A percentile compares a stretch with the other conserved stretches of the same genome.
Evolutionary conservation across 2,888 invertebrate genomes (phyloP).

Genomic region (Omphaloscelis lunosa): DNA sequence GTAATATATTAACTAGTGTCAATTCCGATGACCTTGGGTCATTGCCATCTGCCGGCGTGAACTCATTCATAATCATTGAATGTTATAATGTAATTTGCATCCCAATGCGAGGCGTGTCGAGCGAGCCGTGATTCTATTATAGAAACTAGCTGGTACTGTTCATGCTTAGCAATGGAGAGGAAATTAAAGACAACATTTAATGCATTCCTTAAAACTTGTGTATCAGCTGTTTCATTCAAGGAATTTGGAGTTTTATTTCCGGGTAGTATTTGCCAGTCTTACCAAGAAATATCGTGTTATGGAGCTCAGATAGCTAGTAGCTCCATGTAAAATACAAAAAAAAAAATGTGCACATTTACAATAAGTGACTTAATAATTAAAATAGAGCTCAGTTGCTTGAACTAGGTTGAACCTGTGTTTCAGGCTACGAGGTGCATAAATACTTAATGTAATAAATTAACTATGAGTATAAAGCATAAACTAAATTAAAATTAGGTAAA

Average conservation of each 20-base stretch:
- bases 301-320: too few relatives aligned
- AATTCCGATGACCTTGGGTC: slow-evolving; percentile 74
- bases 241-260: neutral
- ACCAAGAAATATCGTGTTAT: neutral
- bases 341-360: too few relatives aligned
- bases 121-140: slow-evolving; percentile 70
- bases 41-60: slow-evolving; percentile 72
- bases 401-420: too few relatives aligned
- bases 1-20: slow-evolving; percentile 64
- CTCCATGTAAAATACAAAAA: too few relatives aligned
- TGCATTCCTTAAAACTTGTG: slow-evolving; percentile 30
- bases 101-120: slow-evolving; percentile 71
- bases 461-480: too few relatives aligned
- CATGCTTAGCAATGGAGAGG: slow-evolving; percentile 24
- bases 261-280: neutral
- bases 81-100: slow-evolving; percentile 80
- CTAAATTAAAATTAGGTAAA: too few relatives aligned
- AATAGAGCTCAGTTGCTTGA: too few relatives aligned
- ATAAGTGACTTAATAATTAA: too few relatives aligned
- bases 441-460: too few relatives aligned
- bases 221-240: slow-evolving; percentile 6
- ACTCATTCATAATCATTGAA: slow-evolving; percentile 77
- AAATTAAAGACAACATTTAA: slow-evolving; percentile 44
- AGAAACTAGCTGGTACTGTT: slow-evolving; percentile 41
- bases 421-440: too few relatives aligned